A percentile compares a stretch with the other conserved stretches of the same genome.
Evolutionary conservation across 2,888 invertebrate genomes (phyloP).

Genomic region (Lysandra coridon): DNA sequence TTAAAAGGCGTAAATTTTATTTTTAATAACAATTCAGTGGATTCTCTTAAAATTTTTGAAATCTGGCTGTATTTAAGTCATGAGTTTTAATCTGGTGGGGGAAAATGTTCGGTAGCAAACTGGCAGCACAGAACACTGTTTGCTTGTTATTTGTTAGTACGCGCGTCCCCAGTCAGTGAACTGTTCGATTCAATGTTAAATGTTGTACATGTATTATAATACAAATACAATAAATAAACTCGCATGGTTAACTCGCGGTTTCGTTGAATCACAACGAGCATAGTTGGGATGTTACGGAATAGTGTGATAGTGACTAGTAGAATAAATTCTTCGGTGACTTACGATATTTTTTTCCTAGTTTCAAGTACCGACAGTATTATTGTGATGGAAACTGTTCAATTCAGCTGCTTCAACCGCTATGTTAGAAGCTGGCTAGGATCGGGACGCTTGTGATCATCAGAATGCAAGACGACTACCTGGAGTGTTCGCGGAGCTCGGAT

Average conservation of each 20-base stretch:
- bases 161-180: constrained; percentile 69
- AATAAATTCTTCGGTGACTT: constrained; percentile 64
- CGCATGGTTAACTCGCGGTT: constrained; percentile 33
- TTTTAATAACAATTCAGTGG: background rate
- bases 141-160: constrained; percentile 45
- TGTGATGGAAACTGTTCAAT: constrained; percentile 53
- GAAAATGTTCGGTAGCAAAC: background rate
- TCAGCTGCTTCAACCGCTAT: constrained; percentile 65
- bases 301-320: constrained; percentile 74
- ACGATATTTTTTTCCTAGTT: constrained; percentile 65
- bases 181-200: constrained; percentile 61
- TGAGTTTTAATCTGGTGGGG: background rate
- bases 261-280: constrained; percentile 44
- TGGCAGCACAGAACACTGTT: background rate
- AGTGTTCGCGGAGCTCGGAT: constrained; percentile 68
- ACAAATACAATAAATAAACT: constrained; percentile 54
- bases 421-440: constrained; percentile 72
- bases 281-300: constrained; percentile 55
- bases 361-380: constrained; percentile 62
- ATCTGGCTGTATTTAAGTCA: too few relatives aligned
- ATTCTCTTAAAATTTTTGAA: background rate
- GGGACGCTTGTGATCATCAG: constrained; percentile 55
- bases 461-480: constrained; percentile 75
- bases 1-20: background rate
- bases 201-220: constrained; percentile 48